phyloP scores from a whole-genome alignment of 2,888 invertebrate genomes.

The Notodonta ziczac region DNA sequence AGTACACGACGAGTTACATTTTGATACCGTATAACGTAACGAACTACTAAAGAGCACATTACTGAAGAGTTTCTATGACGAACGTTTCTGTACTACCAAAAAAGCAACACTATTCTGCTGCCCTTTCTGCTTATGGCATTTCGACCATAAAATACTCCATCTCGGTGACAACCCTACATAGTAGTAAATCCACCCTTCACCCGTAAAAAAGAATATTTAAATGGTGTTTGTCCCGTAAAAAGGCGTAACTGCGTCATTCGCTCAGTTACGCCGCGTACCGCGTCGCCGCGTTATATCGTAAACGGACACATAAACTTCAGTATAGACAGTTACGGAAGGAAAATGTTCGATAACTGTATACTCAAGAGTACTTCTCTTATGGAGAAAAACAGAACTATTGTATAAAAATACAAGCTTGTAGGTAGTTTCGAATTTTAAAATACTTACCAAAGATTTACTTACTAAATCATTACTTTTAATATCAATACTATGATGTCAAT shows the following conservation, averaged over 20 bases:
- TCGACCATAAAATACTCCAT: not conserved
- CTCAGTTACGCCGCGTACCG: not conserved
- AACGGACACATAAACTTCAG: slow-evolving; percentile 10
- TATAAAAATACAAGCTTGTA: too few species aligned
- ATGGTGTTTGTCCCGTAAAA: slow-evolving; percentile 2
- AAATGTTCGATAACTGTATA: slow-evolving; percentile 5
- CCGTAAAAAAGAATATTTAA: slow-evolving; percentile 1
- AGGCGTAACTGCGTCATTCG: not conserved
- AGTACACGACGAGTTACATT: too few species aligned
- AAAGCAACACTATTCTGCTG: not conserved
- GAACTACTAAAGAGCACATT: too few species aligned
- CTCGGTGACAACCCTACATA: not conserved
- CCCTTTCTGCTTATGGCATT: too few species aligned
- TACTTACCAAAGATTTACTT: too few species aligned
- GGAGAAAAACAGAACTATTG: too few species aligned
- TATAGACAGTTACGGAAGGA: not conserved
- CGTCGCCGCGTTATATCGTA: slow-evolving; percentile 4
- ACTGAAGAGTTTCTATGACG: too few species aligned
- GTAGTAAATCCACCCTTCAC: slow-evolving; percentile 7
- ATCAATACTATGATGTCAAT: too few species aligned
- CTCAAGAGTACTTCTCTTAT: not conserved
- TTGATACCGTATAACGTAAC: too few species aligned
- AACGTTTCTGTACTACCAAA: not conserved
- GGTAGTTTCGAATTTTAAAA: too few species aligned
- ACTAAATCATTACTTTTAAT: too few species aligned